phyloP scores from a whole-genome alignment of 2,888 invertebrate species.

The Standfussiana lucernea region DNA sequence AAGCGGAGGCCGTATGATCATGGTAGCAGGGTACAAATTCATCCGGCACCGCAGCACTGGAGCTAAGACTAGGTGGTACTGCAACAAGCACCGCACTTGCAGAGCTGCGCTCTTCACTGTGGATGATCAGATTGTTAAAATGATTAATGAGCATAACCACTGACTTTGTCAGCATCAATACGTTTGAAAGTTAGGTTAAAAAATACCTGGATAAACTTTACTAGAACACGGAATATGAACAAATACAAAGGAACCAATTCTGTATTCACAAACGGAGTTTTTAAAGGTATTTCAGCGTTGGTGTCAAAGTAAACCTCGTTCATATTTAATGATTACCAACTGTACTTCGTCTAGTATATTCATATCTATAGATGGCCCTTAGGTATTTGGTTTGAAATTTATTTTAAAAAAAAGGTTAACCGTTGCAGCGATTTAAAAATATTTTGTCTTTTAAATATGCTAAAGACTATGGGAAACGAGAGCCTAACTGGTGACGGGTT shows the following conservation, averaged over 20 bases:
- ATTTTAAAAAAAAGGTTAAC: too few relatives aligned
- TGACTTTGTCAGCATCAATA: background rate
- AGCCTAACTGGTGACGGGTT: too few relatives aligned
- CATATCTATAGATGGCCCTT: too few relatives aligned
- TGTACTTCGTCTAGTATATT: too few relatives aligned
- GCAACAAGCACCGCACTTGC: conserved; percentile 5
- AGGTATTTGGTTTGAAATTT: too few relatives aligned
- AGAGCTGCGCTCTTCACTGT: conserved; percentile 5
- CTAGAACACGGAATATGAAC: background rate
- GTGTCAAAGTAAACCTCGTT: background rate
- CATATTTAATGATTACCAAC: background rate
- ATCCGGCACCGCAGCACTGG: conserved; percentile 5
- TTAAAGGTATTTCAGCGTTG: background rate
- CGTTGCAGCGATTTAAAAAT: too few relatives aligned
- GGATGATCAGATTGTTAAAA: background rate
- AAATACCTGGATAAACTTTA: background rate
- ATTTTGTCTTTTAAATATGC: too few relatives aligned
- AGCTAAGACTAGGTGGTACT: conserved; percentile 4
- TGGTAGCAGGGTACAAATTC: conserved; percentile 31
- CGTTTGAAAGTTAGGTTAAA: background rate
- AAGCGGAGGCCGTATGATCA: conserved; percentile 10
- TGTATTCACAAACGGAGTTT: background rate
- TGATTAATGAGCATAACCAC: background rate
- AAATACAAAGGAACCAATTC: background rate
- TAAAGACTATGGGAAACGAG: too few relatives aligned